A percentile compares a stretch with the other conserved stretches of the same genome.
phyloP scores from a whole-genome alignment of 2,113 vertebrate species.

The Rhynchomys soricoides region DNA sequence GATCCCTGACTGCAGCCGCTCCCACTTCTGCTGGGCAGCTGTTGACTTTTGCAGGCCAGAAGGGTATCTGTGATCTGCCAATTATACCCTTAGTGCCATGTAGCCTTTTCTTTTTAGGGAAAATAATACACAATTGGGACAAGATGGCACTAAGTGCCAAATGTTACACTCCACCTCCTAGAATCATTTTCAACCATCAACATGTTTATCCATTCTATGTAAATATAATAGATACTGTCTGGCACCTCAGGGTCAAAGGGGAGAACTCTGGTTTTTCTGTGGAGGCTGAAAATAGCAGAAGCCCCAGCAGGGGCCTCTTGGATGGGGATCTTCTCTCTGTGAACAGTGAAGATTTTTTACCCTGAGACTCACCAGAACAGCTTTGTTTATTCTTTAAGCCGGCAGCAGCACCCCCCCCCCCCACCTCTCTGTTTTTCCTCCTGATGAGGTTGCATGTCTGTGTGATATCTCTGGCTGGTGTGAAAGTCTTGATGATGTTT shows the following conservation, averaged over 20 bases:
- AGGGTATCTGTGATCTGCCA: background rate
- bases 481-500: background rate
- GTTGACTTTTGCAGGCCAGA: background rate
- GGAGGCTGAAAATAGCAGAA: background rate
- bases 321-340: background rate
- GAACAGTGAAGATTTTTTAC: background rate
- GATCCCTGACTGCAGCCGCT: no score
- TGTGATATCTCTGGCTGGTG: conserved; percentile 31
- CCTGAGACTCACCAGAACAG: conserved; percentile 10
- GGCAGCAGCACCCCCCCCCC: no score
- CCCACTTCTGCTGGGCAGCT: background rate
- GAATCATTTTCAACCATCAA: background rate
- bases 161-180: background rate
- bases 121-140: background rate
- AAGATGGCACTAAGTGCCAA: background rate
- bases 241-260: background rate
- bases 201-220: background rate
- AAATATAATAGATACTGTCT: background rate
- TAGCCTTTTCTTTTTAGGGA: background rate
- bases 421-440: background rate
- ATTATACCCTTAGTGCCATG: background rate
- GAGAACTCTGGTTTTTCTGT: background rate
- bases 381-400: conserved; percentile 9
- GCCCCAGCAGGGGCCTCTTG: background rate
- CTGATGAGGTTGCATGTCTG: background rate